A percentile compares a stretch with the other conserved stretches of the same genome.
These are phyloP conservation scores for Caenorhabditis virilis DNA, from an alignment of 2,888 invertebrate genomes.

Conservation along the genomic window DNA sequence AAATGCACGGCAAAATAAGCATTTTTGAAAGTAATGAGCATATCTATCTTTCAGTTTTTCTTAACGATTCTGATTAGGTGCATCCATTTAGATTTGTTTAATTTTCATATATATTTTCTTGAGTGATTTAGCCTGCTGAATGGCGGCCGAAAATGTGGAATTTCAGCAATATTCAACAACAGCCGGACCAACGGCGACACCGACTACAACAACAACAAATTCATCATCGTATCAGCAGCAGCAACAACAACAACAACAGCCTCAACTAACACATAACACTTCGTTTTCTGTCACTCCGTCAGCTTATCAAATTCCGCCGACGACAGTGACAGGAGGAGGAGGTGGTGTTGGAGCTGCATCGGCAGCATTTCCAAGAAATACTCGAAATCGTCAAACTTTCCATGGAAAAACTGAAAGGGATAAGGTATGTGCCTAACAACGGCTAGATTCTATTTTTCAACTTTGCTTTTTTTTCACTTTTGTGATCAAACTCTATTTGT, in stretches of 20 bases:
- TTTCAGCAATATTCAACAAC: constrained; percentile 13
- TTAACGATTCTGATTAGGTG: too few relatives aligned
- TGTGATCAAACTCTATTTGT: too few relatives aligned
- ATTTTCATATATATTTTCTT: too few relatives aligned
- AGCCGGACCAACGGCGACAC: not conserved
- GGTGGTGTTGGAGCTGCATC: constrained; percentile 8
- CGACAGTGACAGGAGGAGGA: constrained; percentile 12
- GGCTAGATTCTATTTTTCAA: constrained; percentile 2
- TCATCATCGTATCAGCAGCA: not conserved
- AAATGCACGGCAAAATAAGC: too few relatives aligned
- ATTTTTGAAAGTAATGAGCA: too few relatives aligned
- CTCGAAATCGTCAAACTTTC: constrained; percentile 68
- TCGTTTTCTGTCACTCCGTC: constrained; percentile 42
- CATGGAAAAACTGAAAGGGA: constrained; percentile 68
- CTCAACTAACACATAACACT: constrained; percentile 38
- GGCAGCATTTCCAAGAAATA: constrained; percentile 61
- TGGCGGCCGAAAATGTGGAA: too few relatives aligned
- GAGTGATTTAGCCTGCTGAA: too few relatives aligned
- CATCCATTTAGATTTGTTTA: too few relatives aligned
- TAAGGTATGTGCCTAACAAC: constrained; percentile 45
- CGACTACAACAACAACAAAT: not conserved
- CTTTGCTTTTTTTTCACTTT: not conserved
- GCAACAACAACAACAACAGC: constrained; percentile 5
- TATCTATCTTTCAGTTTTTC: too few relatives aligned
- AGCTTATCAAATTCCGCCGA: constrained; percentile 35